Base-by-base conservation (phyloP, 2,888 invertebrate genomes). In the Diplazon laetatorius region DNA sequence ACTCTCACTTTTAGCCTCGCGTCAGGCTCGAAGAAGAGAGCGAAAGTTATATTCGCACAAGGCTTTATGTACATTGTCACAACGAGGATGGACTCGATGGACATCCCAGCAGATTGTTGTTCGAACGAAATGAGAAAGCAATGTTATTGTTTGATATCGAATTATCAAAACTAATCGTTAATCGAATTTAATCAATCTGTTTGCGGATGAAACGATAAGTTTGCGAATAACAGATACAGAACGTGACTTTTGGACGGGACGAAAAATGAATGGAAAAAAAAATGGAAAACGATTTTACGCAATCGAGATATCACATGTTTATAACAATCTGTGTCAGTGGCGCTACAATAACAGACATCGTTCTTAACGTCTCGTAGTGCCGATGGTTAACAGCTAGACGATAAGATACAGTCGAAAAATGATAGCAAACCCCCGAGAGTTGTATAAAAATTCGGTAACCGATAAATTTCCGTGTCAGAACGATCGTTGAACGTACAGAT, bases 381-480 rank as follows among this genome's bases (percentile, higher is more conserved):
- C 10, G 48, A 44, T 63, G 60, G 30, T 73, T 14, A 46, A 55
- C 18, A 18, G 60, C 12, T 14, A 50, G 39, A 3, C 46, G 78
- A 75, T 74, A 78, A 78, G 74, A 74, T 60, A 50, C n/a, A 63
- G 62, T n/a, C 22, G 30, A 35, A 35, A 59, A 70, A 62, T 39
- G 65, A 69, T 65, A 72, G 50, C 25, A 60, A 72, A 72, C 18
- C 18, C 50, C 48, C 0, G n/a, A n/a, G 63, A 44, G 16, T 16
- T 2, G 62, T 78, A 78, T 78, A 78, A 74, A 71, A 75, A 78
- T 75, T 68, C 55, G 74, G 55, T 14, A 39, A 16, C 14, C n/a
- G 48, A 55, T 62, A 39, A 18, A 75, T 59, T 48, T 30, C 8
- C 22, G 60, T n/a, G 48, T 59, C 78, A 78, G 62, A 78, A 65